Percentiles rank a stretch among this genome's conserved stretches.
phyloP scores from a whole-genome alignment of 2,797 vertebrate genomes.

The Sebastiscus albofasciatus region DNA sequence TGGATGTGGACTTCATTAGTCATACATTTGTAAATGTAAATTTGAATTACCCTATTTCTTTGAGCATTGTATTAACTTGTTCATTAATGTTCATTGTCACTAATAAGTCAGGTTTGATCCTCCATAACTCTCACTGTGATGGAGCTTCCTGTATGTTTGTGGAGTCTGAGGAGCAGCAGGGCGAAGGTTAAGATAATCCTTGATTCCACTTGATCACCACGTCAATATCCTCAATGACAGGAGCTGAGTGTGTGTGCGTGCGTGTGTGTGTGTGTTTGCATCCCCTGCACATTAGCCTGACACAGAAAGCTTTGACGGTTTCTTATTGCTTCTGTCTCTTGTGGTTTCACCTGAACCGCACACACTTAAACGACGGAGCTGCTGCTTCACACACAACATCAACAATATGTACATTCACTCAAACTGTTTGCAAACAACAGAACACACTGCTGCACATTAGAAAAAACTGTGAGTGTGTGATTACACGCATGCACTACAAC shows the following conservation, averaged over 20 bases:
- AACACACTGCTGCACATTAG: neutral
- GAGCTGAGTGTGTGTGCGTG: constrained; percentile 6
- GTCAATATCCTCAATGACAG: constrained; percentile 78
- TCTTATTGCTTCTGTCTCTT: constrained; percentile 37
- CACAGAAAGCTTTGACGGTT: constrained; percentile 36
- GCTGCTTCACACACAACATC: constrained; percentile 15
- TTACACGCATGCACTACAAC: constrained; percentile 21
- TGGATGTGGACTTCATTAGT: neutral
- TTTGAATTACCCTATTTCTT: neutral
- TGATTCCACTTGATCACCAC: constrained; percentile 76
- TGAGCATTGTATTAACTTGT: neutral
- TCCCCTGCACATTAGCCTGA: constrained; percentile 14
- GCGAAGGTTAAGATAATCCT: constrained; percentile 80
- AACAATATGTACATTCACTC: constrained; percentile 4
- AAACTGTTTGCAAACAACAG: constrained; percentile 61
- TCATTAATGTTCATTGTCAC: neutral
- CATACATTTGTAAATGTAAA: neutral
- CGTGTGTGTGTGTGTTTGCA: constrained; percentile 20
- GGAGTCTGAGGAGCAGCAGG: constrained; percentile 52
- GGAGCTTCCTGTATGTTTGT: constrained; percentile 48
- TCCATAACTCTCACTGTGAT: neutral
- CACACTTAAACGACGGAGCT: neutral
- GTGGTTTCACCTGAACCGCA: constrained; percentile 22
- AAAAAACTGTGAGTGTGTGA: neutral
- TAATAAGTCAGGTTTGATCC: neutral